Evolutionary conservation across 2,113 vertebrate genomes (phyloP).

Genomic region (Hiodon tergisus): DNA sequence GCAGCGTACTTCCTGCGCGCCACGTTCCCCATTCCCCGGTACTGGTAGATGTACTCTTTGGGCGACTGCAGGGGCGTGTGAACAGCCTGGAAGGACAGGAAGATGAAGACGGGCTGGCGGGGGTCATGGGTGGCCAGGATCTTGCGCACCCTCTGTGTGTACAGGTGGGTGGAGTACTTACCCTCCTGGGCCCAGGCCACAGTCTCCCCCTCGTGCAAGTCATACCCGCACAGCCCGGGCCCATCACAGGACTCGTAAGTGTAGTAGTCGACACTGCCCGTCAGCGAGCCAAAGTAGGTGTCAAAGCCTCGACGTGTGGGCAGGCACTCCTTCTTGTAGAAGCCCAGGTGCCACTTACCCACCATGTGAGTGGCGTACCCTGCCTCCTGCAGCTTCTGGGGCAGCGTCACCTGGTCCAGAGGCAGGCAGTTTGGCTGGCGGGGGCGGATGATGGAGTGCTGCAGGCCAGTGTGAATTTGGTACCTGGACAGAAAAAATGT

Average conservation of each 20-base stretch:
- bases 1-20: constrained; percentile 86
- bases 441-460: constrained; percentile 95
- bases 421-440: constrained; percentile 93
- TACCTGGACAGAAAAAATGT: constrained; percentile 65
- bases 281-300: constrained; percentile 91
- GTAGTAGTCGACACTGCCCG: constrained; percentile 93
- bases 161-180: constrained; percentile 93
- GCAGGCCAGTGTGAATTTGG: constrained; percentile 95
- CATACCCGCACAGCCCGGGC: constrained; percentile 79
- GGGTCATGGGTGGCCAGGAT: constrained; percentile 84
- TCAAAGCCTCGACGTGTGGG: constrained; percentile 90
- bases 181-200: constrained; percentile 85
- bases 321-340: constrained; percentile 92
- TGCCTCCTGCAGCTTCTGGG: constrained; percentile 84
- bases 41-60: constrained; percentile 85
- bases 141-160: constrained; percentile 78
- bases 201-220: constrained; percentile 86
- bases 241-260: constrained; percentile 89
- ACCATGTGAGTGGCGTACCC: constrained; percentile 98
- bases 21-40: constrained; percentile 78
- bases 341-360: constrained; percentile 97
- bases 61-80: constrained; percentile 92
- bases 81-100: constrained; percentile 90
- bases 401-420: constrained; percentile 82
- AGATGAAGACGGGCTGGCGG: constrained; percentile 84